Base-by-base conservation (phyloP, 2,113 vertebrate species). In the Chionomys nivalis region DNA sequence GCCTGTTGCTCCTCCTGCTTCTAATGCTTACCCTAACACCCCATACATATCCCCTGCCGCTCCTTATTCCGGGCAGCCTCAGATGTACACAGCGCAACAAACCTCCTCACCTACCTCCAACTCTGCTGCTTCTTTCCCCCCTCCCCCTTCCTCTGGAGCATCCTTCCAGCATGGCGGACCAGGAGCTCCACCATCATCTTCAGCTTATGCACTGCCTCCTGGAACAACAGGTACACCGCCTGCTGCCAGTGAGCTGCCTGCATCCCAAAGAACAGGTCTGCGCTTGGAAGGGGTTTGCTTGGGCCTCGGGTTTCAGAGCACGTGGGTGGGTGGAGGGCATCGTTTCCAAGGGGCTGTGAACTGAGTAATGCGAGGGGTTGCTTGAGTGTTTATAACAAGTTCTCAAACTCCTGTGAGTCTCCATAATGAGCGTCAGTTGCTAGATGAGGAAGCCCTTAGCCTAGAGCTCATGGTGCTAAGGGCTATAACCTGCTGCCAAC, bases 201-300 rank as follows among this genome's bases (percentile, higher is more conserved):
- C 98, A 95, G 98, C 98, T 98, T 99, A 99, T 97, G 98, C 98
- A 44, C 99, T 98, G 82, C 98, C 99, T 98, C 95, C 98, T 93
- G 99, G 99, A 99, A 97, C 98, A 98, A 99, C 99, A 99, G 99
- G 99, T 99, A 99, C 99, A 98, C 98, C 98, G 98, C 98, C 98
- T 98, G 98, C 98, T 96, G 89, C 98, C 96, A 98, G 98, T 97
- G 99, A 98, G 97, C 98, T 98, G 97, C 99, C 99, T 94, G 98
- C 99, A 98, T 99, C 99, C 98, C 99, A 99, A 98, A 99, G 98
- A 99, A 99, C 99, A 99, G 99, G 99, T 99, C 99, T 99, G 99
- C 98, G 98, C 98, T 98, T 98, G 97, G 96, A 96, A 47, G 73
- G 91, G 89, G 42, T 95, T 92, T 31, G 76, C 39, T 98, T 97